Conservation (phyloP, 2,113 vertebrate genomes). For the Macrotis lagotis region DNA sequence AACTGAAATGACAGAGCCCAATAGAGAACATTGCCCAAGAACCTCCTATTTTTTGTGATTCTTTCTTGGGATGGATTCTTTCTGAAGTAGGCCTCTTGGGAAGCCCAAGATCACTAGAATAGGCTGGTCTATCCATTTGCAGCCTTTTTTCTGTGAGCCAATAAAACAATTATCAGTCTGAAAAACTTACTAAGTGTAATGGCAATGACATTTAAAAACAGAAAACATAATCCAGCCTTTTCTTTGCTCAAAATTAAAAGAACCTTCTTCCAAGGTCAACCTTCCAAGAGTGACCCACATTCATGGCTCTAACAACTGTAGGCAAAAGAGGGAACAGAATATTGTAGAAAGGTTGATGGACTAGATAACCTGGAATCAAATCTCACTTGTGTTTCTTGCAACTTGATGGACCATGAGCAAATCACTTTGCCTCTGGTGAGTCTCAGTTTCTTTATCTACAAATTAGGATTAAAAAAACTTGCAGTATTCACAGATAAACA, state of each 20-base stretch:
- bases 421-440: not conserved
- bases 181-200: conserved; percentile 69
- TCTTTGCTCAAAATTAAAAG: conserved; percentile 72
- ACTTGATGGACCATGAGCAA: not conserved
- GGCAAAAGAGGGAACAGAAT: not conserved
- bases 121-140: conserved; percentile 43
- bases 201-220: conserved; percentile 71
- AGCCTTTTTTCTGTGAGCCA: conserved; percentile 35
- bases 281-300: conserved; percentile 62
- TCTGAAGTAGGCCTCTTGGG: conserved; percentile 16
- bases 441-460: not conserved
- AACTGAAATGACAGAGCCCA: not conserved
- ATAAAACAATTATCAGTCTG: conserved; percentile 45
- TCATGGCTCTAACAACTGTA: conserved; percentile 49
- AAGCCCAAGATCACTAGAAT: conserved; percentile 36
- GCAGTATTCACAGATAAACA: not conserved
- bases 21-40: not conserved
- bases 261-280: conserved; percentile 62
- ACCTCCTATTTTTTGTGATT: not conserved
- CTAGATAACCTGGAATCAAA: not conserved
- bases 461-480: not conserved
- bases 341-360: not conserved
- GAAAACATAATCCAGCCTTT: conserved; percentile 76
- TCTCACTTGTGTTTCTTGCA: not conserved
- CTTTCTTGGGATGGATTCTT: not conserved